A percentile compares a stretch with the other conserved stretches of the same genome.
phyloP scores from a whole-genome alignment of 2,797 vertebrate genomes.

The Lagocephalus sceleratus region DNA sequence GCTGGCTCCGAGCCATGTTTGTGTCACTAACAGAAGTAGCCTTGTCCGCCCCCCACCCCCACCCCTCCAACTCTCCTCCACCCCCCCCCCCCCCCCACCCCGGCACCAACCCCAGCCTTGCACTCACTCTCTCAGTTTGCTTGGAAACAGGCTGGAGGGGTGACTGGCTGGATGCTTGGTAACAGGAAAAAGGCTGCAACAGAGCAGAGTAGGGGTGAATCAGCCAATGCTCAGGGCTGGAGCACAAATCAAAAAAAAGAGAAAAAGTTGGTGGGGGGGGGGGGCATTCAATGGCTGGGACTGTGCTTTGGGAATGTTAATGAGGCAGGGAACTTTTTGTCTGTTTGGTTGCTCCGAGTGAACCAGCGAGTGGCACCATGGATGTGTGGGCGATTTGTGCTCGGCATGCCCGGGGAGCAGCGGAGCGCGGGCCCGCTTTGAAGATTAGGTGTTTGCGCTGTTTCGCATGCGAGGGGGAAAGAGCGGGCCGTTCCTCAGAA shows the following conservation, averaged over 20 bases:
- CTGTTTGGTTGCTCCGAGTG: conserved; percentile 48
- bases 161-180: conserved; percentile 60
- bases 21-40: conserved; percentile 74
- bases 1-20: conserved; percentile 67
- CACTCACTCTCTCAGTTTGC: conserved; percentile 55
- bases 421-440: conserved; percentile 66
- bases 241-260: conserved; percentile 53
- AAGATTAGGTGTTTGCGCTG: conserved; percentile 70
- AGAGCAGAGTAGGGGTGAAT: conserved; percentile 50
- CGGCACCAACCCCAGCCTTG: conserved; percentile 36
- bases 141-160: conserved; percentile 67
- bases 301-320: conserved; percentile 71
- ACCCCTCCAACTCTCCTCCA: no score
- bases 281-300: conserved; percentile 56
- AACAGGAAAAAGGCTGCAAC: conserved; percentile 54
- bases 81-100: neutral
- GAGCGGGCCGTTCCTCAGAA: conserved; percentile 42
- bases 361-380: conserved; percentile 56
- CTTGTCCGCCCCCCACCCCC: conserved; percentile 53
- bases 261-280: neutral
- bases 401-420: conserved; percentile 59
- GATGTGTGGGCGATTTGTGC: conserved; percentile 70
- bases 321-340: conserved; percentile 65
- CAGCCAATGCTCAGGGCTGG: conserved; percentile 55
- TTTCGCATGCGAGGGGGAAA: conserved; percentile 58